phyloP scores from a whole-genome alignment of 2,888 invertebrate species.

The Bhutanitis thaidina region DNA sequence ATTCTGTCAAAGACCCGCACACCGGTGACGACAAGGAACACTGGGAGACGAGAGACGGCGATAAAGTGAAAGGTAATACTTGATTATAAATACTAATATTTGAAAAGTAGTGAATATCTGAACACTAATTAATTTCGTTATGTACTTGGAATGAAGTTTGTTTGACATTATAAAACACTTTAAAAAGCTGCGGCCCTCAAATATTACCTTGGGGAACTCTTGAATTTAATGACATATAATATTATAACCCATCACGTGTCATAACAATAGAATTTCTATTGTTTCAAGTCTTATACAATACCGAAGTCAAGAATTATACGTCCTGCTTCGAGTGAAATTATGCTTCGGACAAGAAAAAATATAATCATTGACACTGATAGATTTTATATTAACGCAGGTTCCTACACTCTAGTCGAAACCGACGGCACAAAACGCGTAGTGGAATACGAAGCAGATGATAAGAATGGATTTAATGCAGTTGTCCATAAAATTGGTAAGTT shows the following conservation, averaged over 20 bases:
- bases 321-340: too few relatives aligned
- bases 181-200: too few relatives aligned
- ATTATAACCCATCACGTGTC: too few relatives aligned
- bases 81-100: background rate
- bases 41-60: conserved; percentile 82
- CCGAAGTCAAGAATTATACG: too few relatives aligned
- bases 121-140: too few relatives aligned
- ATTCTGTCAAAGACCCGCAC: conserved; percentile 80
- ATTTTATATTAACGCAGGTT: conserved; percentile 47
- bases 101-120: background rate
- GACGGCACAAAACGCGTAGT: conserved; percentile 81
- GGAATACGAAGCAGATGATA: conserved; percentile 80
- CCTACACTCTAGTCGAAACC: conserved; percentile 77
- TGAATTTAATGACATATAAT: too few relatives aligned
- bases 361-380: background rate
- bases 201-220: too few relatives aligned
- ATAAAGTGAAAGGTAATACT: conserved; percentile 78
- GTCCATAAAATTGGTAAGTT: conserved; percentile 75
- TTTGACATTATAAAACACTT: too few relatives aligned
- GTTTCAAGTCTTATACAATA: too few relatives aligned
- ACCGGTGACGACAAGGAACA: conserved; percentile 81
- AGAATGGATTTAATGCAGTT: conserved; percentile 80
- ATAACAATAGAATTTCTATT: too few relatives aligned
- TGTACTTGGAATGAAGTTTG: too few relatives aligned
- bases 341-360: too few relatives aligned